These are phyloP conservation scores for Urocyon cinereoargenteus DNA, from an alignment of 2,797 vertebrate genomes.

Conservation along the genomic window DNA sequence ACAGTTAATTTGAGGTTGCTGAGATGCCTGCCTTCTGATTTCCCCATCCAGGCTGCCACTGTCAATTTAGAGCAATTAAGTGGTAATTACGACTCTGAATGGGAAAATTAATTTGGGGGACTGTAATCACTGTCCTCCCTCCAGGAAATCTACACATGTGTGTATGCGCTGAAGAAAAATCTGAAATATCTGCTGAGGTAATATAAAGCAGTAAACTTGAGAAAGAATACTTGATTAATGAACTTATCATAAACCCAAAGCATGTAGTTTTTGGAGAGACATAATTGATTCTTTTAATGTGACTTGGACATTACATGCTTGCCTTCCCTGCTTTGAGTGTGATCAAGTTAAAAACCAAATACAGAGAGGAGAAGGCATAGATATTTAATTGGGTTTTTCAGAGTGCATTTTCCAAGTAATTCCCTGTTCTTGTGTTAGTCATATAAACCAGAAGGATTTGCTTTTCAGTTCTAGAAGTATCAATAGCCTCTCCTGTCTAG, in stretches of 20 bases:
- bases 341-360: slow-evolving; percentile 53
- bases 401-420: not conserved
- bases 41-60: not conserved
- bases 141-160: slow-evolving; percentile 22
- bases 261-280: slow-evolving; percentile 3
- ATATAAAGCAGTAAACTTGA: not conserved
- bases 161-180: not conserved
- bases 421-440: not conserved
- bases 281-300: slow-evolving; percentile 26
- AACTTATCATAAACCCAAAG: slow-evolving; percentile 28
- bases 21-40: slow-evolving; percentile 61
- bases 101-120: slow-evolving; percentile 59
- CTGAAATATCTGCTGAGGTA: not conserved
- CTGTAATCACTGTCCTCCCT: slow-evolving; percentile 1
- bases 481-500: not conserved
- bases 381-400: slow-evolving; percentile 46
- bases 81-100: slow-evolving; percentile 65
- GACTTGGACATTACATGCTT: not conserved
- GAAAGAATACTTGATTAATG: not conserved
- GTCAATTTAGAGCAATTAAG: slow-evolving; percentile 69
- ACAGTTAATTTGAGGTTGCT: slow-evolving; percentile 42
- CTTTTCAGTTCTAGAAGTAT: not conserved
- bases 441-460: not conserved
- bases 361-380: not conserved
- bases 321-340: slow-evolving; percentile 32